Percentiles rank a stretch among this genome's conserved stretches.
Evolutionary conservation across 2,113 vertebrate species (phyloP).

Genomic region (Ariopsis seemanni): DNA sequence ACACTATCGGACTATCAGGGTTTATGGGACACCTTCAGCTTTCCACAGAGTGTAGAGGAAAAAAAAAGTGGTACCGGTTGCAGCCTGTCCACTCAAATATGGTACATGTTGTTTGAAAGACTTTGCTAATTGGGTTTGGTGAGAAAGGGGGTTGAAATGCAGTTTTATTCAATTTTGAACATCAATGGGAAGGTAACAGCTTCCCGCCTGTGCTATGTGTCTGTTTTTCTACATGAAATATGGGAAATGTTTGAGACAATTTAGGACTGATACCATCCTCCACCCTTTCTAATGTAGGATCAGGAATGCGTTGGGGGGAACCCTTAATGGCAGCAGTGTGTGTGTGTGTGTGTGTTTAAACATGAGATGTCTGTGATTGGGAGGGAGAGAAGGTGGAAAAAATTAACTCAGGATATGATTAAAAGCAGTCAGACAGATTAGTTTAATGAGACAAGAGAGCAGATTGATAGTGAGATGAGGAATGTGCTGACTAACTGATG

Average conservation of each 20-base stretch:
- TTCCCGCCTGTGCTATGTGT: background rate
- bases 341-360: constrained; percentile 1
- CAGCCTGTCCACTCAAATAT: background rate
- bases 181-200: too few relatives aligned
- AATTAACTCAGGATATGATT: background rate
- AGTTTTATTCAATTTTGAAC: too few relatives aligned
- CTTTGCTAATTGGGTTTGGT: background rate
- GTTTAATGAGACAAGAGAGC: background rate
- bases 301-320: background rate
- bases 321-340: background rate
- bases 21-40: background rate
- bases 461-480: constrained; percentile 10
- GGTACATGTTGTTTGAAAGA: background rate
- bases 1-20: background rate
- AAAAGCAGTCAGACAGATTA: constrained; percentile 18
- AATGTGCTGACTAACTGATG: constrained; percentile 26
- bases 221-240: background rate
- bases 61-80: background rate
- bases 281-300: background rate
- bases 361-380: background rate
- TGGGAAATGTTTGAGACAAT: background rate
- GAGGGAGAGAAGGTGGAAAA: background rate
- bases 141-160: background rate
- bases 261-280: background rate
- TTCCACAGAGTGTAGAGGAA: background rate